Evolutionary conservation across 2,797 vertebrate genomes (phyloP), one percentile per base, ranked within the genome.

Genomic region (Sphenopsis melanotis): DNA sequence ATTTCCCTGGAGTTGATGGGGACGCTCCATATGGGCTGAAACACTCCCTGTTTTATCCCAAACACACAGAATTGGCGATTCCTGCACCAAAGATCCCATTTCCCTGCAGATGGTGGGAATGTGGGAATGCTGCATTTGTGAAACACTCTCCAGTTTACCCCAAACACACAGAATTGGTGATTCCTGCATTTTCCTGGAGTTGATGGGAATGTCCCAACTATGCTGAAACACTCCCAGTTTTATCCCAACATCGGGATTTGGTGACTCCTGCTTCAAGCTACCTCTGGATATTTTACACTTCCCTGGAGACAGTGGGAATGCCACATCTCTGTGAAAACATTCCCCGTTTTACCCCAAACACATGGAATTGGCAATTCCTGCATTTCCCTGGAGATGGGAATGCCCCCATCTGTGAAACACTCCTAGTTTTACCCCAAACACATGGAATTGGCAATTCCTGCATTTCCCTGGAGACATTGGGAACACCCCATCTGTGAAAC

Each of bases 401-500:
- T n/a, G n/a, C 5, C 2, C 5, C 20, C 20, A 10, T 2, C 15
- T 7, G 2, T 2, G 4, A 10, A 32, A 52, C 68, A 5, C 2
- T 29, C 52, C 52, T 24, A 4, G 9, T 34, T 65, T 46, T 20
- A 65, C 26, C 24, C 63, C 12, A 69, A 63, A 42, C 52, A 14
- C 49, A 1, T 0, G 0, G 49, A 56, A 11, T 1, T 1, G 6
- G 42, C 2, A 1, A 41, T 6, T n/a, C 57, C 44, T 8, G 46
- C 46, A 47, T 47, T 47, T 47, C 13, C 23, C 23, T 47, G 23
- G 46, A 8, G 46, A 24, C 4, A 3, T 7, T 44, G 42, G 42
- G 42, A 44, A 44, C 5, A 11, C 10, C 5, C 10, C 42, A 44
- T 44, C 42, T 44, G 23, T 7, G 7, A 47, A 47, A 41, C 39